These are phyloP conservation scores for Dynastes maya DNA, from an alignment of 2,888 invertebrate genomes.

Conservation along the genomic window DNA sequence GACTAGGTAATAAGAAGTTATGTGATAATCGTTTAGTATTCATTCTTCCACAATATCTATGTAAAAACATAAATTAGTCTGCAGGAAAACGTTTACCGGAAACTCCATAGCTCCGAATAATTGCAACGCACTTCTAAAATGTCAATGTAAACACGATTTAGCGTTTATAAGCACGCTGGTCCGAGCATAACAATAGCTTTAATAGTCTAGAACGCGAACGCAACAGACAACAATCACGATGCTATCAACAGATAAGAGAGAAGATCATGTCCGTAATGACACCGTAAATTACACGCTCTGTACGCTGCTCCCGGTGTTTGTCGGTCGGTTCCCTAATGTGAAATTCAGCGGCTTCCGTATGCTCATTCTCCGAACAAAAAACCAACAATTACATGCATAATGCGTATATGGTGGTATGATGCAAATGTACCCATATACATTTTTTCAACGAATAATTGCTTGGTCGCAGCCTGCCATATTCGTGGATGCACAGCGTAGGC, in stretches of 20 bases:
- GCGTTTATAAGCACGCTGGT: neutral
- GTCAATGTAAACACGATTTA: neutral
- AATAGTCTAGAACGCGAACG: neutral
- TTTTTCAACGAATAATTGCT: constrained; percentile 45
- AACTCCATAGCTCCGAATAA: neutral
- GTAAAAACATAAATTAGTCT: too few relatives aligned
- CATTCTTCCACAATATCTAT: too few relatives aligned
- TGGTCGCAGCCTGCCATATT: constrained; percentile 50
- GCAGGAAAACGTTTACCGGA: neutral
- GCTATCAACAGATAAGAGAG: constrained; percentile 37
- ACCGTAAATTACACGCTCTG: constrained; percentile 33
- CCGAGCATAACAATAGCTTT: constrained; percentile 4
- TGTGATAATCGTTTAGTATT: too few relatives aligned
- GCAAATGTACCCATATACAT: neutral
- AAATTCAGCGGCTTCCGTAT: neutral
- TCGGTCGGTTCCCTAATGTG: constrained; percentile 19
- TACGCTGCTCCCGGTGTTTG: neutral
- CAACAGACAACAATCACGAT: constrained; percentile 24
- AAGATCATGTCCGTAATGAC: constrained; percentile 38
- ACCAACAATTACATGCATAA: constrained; percentile 16
- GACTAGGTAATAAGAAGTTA: too few relatives aligned
- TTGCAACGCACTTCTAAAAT: neutral
- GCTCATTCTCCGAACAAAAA: constrained; percentile 1
- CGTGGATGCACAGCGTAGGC: neutral
- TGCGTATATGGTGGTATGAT: neutral